A percentile compares a stretch with the other conserved stretches of the same genome.
Conservation (phyloP, 2,113 vertebrate genomes). For the Hippocampus mohnikei region DNA sequence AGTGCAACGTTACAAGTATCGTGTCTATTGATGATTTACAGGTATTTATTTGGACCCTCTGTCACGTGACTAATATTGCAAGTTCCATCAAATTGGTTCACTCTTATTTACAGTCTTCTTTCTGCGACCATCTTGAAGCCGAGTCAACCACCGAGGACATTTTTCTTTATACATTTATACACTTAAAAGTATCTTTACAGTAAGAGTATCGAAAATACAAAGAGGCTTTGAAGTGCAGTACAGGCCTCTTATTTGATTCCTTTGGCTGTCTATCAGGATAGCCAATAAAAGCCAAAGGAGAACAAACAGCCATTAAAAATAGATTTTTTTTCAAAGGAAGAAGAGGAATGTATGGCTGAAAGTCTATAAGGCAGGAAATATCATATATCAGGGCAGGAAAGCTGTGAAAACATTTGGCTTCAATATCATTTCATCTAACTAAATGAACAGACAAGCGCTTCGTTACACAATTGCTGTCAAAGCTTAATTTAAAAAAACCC, state of each 20-base stretch:
- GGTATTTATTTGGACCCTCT: conserved; percentile 28
- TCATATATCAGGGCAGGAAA: conserved; percentile 39
- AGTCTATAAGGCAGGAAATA: conserved; percentile 65
- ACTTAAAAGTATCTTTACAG: conserved; percentile 64
- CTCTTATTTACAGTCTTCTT: conserved; percentile 64
- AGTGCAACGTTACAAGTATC: conserved; percentile 57
- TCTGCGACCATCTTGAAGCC: conserved; percentile 39
- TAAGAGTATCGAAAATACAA: conserved; percentile 69
- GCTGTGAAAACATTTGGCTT: conserved; percentile 59
- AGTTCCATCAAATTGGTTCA: conserved; percentile 36
- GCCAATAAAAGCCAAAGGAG: conserved; percentile 27
- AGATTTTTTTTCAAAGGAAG: conserved; percentile 38
- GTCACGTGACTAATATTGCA: conserved; percentile 34
- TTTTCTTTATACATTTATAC: conserved; percentile 67
- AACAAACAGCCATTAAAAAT: conserved; percentile 35
- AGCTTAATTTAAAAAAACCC: background rate
- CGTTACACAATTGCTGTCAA: conserved; percentile 20
- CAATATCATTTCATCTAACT: conserved; percentile 32
- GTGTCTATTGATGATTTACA: conserved; percentile 42
- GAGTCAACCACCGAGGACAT: conserved; percentile 27
- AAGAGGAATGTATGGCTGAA: conserved; percentile 63
- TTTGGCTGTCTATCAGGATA: conserved; percentile 45
- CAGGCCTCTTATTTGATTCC: conserved; percentile 42
- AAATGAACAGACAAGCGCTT: conserved; percentile 16
- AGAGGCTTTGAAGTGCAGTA: conserved; percentile 57